Percentiles rank a stretch among this genome's conserved stretches.
Conservation (phyloP, 2,797 vertebrate species). For the Phyllotis vaccarum region DNA sequence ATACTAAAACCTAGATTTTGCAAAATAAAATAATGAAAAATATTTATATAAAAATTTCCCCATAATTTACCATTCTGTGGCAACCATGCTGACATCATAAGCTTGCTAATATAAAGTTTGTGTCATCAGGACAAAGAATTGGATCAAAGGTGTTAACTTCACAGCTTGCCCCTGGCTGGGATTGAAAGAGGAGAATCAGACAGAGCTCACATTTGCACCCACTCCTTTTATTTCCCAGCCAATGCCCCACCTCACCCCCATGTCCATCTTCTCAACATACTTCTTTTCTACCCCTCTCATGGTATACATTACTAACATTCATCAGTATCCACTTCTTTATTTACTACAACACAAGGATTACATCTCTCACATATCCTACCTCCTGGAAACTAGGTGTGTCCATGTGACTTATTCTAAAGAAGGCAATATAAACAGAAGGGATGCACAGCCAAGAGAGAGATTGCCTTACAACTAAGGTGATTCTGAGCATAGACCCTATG, state of each 20-base stretch:
- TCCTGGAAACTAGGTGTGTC: neutral
- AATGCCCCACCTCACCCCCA: neutral
- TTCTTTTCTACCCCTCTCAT: neutral
- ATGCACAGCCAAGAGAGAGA: neutral
- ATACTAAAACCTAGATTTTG: slow-evolving; percentile 9
- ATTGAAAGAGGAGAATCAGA: neutral
- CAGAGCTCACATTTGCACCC: neutral
- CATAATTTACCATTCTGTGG: slow-evolving; percentile 2
- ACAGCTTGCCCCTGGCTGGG: neutral
- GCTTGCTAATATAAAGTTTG: slow-evolving; percentile 33
- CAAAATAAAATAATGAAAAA: slow-evolving; percentile 52
- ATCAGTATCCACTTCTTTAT: neutral
- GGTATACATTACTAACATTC: neutral
- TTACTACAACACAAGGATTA: neutral
- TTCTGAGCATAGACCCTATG: neutral
- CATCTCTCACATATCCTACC: neutral
- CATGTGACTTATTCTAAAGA: neutral
- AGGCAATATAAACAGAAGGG: neutral
- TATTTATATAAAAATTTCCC: neutral
- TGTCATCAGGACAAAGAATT: neutral
- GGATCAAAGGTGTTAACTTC: slow-evolving; percentile 10
- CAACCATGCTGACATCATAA: neutral
- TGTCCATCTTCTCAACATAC: neutral
- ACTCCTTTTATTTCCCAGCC: neutral
- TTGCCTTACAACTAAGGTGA: neutral